Conservation (phyloP, 2,113 vertebrate species). For the Coturnix japonica region DNA sequence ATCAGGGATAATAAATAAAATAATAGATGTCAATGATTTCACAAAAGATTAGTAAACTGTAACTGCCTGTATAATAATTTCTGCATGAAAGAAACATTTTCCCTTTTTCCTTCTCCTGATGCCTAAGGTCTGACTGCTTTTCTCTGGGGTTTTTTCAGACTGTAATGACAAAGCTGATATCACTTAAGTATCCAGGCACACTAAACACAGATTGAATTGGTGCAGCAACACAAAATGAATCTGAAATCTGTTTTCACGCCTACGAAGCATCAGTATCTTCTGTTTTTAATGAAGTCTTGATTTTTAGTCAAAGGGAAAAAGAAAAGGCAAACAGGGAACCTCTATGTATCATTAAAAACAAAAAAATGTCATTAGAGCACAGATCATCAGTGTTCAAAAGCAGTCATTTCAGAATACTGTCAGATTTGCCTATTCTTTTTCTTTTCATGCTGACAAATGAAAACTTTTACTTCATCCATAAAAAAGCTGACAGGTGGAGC, state of each 20-base stretch:
- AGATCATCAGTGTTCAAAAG: constrained; percentile 38
- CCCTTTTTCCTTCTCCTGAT: background rate
- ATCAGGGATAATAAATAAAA: constrained; percentile 7
- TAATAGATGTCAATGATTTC: constrained; percentile 2
- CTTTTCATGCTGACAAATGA: constrained; percentile 50
- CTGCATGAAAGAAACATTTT: background rate
- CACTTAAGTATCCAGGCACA: background rate
- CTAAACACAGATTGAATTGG: constrained; percentile 15
- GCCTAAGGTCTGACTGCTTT: background rate
- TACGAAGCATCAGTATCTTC: constrained; percentile 12
- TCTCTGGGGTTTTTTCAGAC: background rate
- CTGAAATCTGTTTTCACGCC: background rate
- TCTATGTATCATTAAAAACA: constrained; percentile 9
- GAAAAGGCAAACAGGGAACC: background rate
- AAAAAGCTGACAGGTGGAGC: constrained; percentile 58
- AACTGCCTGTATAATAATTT: background rate
- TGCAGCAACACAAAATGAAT: background rate
- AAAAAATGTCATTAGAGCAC: constrained; percentile 19
- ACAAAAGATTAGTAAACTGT: background rate
- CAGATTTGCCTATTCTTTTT: constrained; percentile 28
- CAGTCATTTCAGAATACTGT: background rate
- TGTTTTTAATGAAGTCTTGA: background rate
- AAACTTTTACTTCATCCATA: constrained; percentile 18
- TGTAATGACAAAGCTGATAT: background rate
- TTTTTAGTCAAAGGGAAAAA: constrained; percentile 5